These are phyloP conservation scores for Ophion ellenae DNA, from an alignment of 2,888 invertebrate genomes.

Conservation along the genomic window DNA sequence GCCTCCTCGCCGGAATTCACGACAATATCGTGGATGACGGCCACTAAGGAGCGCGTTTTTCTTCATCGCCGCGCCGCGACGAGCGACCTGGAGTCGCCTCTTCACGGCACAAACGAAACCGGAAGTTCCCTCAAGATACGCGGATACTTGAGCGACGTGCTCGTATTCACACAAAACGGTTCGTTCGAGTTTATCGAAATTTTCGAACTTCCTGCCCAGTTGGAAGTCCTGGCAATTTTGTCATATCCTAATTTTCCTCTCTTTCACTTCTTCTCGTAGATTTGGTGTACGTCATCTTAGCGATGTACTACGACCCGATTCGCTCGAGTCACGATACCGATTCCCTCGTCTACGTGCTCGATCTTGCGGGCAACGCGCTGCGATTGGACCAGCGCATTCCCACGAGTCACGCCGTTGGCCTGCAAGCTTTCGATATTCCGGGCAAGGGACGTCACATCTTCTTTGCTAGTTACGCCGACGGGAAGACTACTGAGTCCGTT, in stretches of 20 bases:
- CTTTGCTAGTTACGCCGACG: conserved; percentile 69
- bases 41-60: neutral
- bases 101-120: conserved; percentile 17
- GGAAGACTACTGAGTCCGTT: conserved; percentile 68
- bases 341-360: conserved; percentile 74
- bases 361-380: conserved; percentile 63
- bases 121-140: conserved; percentile 54
- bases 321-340: conserved; percentile 69
- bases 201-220: neutral
- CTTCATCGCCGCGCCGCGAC: neutral
- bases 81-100: neutral
- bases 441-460: conserved; percentile 67
- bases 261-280: conserved; percentile 60
- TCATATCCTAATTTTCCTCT: neutral
- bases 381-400: conserved; percentile 69
- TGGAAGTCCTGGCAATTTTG: too few relatives aligned
- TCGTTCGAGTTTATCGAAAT: conserved; percentile 3
- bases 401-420: conserved; percentile 73
- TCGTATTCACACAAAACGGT: conserved; percentile 70
- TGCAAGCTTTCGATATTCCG: conserved; percentile 72
- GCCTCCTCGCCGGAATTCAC: conserved; percentile 66
- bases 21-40: conserved; percentile 71
- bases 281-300: conserved; percentile 73
- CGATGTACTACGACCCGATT: conserved; percentile 74
- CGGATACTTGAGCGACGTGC: conserved; percentile 74